Conservation (phyloP, 2,888 invertebrate genomes). For the Hemaris fuciformis region DNA sequence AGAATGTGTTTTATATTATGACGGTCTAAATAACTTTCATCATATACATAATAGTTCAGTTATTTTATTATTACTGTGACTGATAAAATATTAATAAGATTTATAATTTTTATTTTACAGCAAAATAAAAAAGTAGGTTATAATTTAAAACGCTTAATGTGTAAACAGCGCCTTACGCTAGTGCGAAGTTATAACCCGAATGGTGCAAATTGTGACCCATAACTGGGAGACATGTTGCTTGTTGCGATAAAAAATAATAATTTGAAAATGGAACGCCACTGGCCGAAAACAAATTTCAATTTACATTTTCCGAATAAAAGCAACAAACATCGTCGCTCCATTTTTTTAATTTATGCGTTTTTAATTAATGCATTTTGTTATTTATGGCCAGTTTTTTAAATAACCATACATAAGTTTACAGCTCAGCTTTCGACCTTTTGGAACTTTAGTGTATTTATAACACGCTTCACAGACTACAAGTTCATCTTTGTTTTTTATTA, state of each 20-base stretch:
- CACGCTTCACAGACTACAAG: no score
- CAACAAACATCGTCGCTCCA: not conserved
- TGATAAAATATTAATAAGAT: no score
- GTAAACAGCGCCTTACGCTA: conserved; percentile 33
- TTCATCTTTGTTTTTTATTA: no score
- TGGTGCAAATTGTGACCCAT: conserved; percentile 79
- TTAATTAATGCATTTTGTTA: not conserved
- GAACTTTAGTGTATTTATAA: no score
- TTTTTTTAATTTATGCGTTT: not conserved
- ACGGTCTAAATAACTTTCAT: not conserved
- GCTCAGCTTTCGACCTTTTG: not conserved
- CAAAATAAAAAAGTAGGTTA: not conserved
- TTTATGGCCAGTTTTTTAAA: not conserved
- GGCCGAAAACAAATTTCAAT: conserved; percentile 26
- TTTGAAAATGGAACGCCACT: conserved; percentile 40
- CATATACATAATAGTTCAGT: not conserved
- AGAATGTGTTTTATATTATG: not conserved
- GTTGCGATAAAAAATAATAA: conserved; percentile 56
- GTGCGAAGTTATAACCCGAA: conserved; percentile 69
- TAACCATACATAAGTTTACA: not conserved
- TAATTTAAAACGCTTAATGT: conserved; percentile 18
- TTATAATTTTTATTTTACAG: no score
- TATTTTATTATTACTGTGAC: not conserved
- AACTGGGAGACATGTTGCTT: conserved; percentile 67
- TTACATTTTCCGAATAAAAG: conserved; percentile 14